These are phyloP conservation scores for Xestia ashworthii DNA, from an alignment of 2,888 invertebrate species.

Conservation along the genomic window DNA sequence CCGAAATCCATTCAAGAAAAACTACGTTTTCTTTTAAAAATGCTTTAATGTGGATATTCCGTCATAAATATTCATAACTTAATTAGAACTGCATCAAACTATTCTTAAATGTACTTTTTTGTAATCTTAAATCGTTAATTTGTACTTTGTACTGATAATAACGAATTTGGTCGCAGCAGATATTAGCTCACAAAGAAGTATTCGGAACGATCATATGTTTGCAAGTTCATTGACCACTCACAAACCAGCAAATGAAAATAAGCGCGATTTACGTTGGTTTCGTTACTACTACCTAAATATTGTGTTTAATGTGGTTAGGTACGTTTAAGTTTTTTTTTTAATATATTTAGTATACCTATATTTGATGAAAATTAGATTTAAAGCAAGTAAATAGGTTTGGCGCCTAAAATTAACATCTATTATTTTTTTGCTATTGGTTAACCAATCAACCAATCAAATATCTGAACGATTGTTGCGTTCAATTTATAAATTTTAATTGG, in stretches of 20 bases:
- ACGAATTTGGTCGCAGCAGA: neutral
- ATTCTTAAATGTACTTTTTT: neutral
- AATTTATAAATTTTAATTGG: slow-evolving; percentile 4
- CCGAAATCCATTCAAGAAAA: slow-evolving; percentile 31
- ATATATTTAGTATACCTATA: neutral
- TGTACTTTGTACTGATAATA: neutral
- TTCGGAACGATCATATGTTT: slow-evolving; percentile 58
- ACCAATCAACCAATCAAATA: slow-evolving; percentile 31
- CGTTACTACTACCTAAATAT: neutral
- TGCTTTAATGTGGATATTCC: rapidly evolving
- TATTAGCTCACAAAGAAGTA: neutral
- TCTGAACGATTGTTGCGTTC: slow-evolving; percentile 15
- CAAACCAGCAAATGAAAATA: slow-evolving; percentile 49
- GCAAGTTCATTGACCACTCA: slow-evolving; percentile 63
- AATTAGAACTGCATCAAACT: rapidly evolving
- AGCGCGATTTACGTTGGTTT: slow-evolving; percentile 59
- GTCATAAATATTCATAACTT: rapidly evolving
- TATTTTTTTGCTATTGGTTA: slow-evolving; percentile 37
- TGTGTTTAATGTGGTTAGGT: neutral
- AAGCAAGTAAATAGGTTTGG: slow-evolving; percentile 39
- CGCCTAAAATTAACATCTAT: slow-evolving; percentile 30
- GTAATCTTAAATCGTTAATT: rapidly evolving
- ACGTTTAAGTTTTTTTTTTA: neutral
- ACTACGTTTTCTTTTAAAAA: rapidly evolving
- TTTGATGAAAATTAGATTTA: neutral